These are phyloP conservation scores for Tympanoctomys barrerae DNA, from an alignment of 2,797 vertebrate species.

Conservation along the genomic window DNA sequence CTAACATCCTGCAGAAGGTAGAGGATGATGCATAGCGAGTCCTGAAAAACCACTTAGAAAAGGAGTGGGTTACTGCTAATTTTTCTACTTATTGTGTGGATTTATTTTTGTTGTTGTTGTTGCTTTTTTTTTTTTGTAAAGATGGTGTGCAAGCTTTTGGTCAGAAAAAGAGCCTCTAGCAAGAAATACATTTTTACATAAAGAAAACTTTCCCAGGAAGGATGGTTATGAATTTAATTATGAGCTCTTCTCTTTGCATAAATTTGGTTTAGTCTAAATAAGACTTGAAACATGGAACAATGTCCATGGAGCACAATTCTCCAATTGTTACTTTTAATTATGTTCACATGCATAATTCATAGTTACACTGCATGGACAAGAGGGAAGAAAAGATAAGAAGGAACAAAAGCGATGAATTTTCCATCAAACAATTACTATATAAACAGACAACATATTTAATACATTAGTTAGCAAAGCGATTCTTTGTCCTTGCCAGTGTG, in stretches of 20 bases:
- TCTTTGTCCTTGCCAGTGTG: conserved; percentile 82
- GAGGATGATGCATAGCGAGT: neutral
- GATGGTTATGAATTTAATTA: conserved; percentile 74
- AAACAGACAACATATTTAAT: conserved; percentile 85
- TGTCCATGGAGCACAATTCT: conserved; percentile 81
- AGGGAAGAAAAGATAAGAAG: conserved; percentile 80
- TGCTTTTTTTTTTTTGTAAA: neutral
- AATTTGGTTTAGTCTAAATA: conserved; percentile 76
- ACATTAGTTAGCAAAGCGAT: conserved; percentile 77
- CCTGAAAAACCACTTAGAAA: conserved; percentile 23
- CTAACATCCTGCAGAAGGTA: neutral
- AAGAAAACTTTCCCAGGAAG: conserved; percentile 74
- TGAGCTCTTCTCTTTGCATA: conserved; percentile 71
- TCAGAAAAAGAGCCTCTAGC: conserved; percentile 67
- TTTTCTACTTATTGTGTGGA: conserved; percentile 22
- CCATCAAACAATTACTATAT: conserved; percentile 81
- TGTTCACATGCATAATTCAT: conserved; percentile 85
- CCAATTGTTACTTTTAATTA: conserved; percentile 86
- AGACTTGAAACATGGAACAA: conserved; percentile 82
- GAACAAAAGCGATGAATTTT: conserved; percentile 82
- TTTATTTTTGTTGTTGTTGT: neutral
- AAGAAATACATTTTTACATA: conserved; percentile 41
- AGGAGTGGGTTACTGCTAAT: neutral
- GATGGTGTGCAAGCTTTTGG: conserved; percentile 24
- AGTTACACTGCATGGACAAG: conserved; percentile 77